Evolutionary conservation across 2,888 invertebrate species (phyloP).

Genomic region (Netelia fuscicornis): DNA sequence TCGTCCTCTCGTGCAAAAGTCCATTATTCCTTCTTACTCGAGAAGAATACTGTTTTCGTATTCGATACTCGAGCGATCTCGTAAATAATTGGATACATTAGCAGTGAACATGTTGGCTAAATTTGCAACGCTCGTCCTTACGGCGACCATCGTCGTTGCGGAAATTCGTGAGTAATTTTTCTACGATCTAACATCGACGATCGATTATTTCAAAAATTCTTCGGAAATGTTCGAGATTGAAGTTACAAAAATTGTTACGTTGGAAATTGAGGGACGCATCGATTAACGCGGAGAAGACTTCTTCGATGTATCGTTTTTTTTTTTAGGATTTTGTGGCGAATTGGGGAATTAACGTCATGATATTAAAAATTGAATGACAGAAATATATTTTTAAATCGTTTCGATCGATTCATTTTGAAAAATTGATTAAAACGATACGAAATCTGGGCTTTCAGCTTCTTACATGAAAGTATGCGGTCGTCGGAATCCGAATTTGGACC

Average conservation of each 20-base stretch:
- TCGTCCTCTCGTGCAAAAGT: background rate
- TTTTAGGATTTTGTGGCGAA: too few species aligned
- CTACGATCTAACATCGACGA: background rate
- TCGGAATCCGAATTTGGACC: slow-evolving; percentile 76
- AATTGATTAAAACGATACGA: background rate
- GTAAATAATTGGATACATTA: background rate
- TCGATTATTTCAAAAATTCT: background rate
- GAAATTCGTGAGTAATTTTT: slow-evolving; percentile 66
- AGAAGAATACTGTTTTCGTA: background rate
- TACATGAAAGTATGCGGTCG: slow-evolving; percentile 80
- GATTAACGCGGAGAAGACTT: too few species aligned
- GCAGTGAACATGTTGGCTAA: slow-evolving; percentile 49
- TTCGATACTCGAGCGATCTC: slow-evolving; percentile 14
- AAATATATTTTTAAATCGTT: too few species aligned
- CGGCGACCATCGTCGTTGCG: slow-evolving; percentile 45
- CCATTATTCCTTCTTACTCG: slow-evolving; percentile 11
- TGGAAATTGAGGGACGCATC: too few species aligned
- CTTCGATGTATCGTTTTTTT: too few species aligned
- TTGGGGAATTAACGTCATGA: too few species aligned
- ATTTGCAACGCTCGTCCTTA: slow-evolving; percentile 38
- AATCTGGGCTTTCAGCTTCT: slow-evolving; percentile 73
- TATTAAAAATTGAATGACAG: too few species aligned
- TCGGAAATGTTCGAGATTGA: too few species aligned
- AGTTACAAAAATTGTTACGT: too few species aligned
- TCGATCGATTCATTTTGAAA: background rate